Percentiles rank a stretch among this genome's conserved stretches.
Evolutionary conservation across 2,888 invertebrate species (phyloP).

Genomic region (Lasioglossum villosulum): DNA sequence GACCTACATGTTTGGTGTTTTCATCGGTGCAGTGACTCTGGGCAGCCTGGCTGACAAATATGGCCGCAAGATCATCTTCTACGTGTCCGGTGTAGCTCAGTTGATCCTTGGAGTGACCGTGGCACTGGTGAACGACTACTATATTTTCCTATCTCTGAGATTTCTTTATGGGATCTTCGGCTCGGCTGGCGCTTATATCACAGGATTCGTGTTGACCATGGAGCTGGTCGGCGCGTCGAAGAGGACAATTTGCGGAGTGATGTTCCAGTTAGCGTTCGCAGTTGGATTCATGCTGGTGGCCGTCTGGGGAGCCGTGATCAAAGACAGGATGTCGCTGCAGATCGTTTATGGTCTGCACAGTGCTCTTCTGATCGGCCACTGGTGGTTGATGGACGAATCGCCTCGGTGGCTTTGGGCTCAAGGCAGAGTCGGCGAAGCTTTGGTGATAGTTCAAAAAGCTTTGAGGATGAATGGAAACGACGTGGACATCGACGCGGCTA

Average conservation of each 20-base stretch:
- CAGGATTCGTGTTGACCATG: conserved; percentile 91
- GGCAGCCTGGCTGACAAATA: conserved; percentile 92
- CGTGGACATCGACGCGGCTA: conserved; percentile 86
- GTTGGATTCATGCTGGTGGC: conserved; percentile 93
- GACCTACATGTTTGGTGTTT: conserved; percentile 93
- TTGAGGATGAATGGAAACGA: conserved; percentile 90
- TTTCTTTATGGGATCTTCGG: conserved; percentile 93
- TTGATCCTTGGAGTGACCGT: conserved; percentile 88
- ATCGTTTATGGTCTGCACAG: conserved; percentile 92
- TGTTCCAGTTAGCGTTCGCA: conserved; percentile 92
- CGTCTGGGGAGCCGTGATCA: conserved; percentile 92
- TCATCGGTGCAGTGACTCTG: conserved; percentile 91
- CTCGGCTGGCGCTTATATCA: conserved; percentile 89
- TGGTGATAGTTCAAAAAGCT: conserved; percentile 91
- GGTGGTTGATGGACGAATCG: conserved; percentile 96
- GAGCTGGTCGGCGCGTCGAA: conserved; percentile 93
- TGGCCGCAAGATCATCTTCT: conserved; percentile 92
- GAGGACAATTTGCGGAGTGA: conserved; percentile 92
- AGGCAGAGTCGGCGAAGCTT: conserved; percentile 90
- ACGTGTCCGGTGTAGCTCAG: conserved; percentile 91
- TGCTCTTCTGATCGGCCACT: conserved; percentile 90
- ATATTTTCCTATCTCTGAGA: conserved; percentile 88
- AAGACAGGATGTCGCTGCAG: conserved; percentile 89
- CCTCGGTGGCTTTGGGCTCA: conserved; percentile 95
- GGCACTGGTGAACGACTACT: conserved; percentile 92